Conservation (phyloP, 2,797 vertebrate genomes). For the Coendou prehensilis region DNA sequence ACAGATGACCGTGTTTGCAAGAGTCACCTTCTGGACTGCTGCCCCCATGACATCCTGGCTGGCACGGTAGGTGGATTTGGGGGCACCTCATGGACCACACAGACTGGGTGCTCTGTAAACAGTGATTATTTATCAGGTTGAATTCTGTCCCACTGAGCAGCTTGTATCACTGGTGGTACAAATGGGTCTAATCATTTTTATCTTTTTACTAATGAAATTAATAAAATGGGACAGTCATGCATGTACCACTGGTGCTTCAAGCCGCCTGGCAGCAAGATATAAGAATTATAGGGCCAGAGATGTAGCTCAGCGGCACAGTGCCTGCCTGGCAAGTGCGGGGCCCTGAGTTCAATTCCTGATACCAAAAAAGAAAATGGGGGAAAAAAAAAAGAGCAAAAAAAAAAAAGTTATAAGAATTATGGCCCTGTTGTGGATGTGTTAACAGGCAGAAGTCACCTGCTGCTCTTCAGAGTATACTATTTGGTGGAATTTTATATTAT, state of each 20-base stretch:
- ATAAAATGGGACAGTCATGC: not conserved
- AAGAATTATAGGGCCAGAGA: not conserved
- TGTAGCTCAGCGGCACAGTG: too few relatives aligned
- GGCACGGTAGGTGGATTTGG: conserved; percentile 94
- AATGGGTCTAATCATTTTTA: not conserved
- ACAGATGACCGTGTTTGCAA: conserved; percentile 99
- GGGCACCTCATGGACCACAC: not conserved
- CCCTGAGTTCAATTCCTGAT: too few relatives aligned
- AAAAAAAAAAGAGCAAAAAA: too few relatives aligned
- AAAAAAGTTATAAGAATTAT: not conserved
- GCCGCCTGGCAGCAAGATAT: not conserved
- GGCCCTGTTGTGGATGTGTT: not conserved
- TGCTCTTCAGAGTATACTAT: conserved; percentile 1
- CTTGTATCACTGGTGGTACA: not conserved
- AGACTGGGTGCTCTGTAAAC: not conserved
- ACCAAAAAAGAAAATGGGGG: too few relatives aligned
- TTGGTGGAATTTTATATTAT: not conserved
- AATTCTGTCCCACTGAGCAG: not conserved
- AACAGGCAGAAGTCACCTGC: not conserved
- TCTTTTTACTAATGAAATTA: not conserved
- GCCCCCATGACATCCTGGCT: conserved; percentile 98
- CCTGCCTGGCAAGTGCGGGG: too few relatives aligned
- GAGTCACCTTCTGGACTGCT: conserved; percentile 99
- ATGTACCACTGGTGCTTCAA: not conserved
- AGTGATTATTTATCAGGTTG: not conserved